Evolutionary conservation across 2,888 invertebrate genomes (phyloP), one percentile per base, ranked within the genome.

Genomic region (Nymphalis c-album): DNA sequence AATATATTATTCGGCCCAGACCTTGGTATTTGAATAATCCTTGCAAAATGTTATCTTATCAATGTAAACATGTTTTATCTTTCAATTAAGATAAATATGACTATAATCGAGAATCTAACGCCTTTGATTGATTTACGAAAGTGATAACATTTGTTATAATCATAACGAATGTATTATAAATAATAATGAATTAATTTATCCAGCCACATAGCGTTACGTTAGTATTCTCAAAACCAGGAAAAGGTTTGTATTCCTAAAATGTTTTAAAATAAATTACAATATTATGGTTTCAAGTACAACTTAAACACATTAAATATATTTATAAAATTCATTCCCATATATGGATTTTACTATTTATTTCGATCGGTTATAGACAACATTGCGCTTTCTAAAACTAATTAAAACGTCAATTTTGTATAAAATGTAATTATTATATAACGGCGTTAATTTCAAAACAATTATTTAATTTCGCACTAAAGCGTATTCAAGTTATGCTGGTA

Each of bases 11-110:
- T 62, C n/a, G 57, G 13, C 64, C 64, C 51, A 64, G 63, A 63
- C 73, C 72, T 72, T 71, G 70, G 60, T 59, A 71, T 68, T 71
- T 67, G 58, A 62, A 68, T 67, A 67, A 71, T 64, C 68, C 63
- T 75, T 67, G 75, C 71, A 45, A 76, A 69, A 64, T 71, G 63
- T 73, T 70, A 75, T 75, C 75, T 74, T 74, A 72, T 74, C 74
- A 48, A 18, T 63, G 53, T 65, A 69, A 64, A 68, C 63, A 67
- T 20, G 46, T 67, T 57, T 73, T 71, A 73, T 74, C 74, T 58
- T 26, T 16, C 67, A 63, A 73, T 73, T 73, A 73, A 64, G 71
- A 67, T 69, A 68, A 65, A 50, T 59, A 18, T 50, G 50, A 57
- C 45, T 55, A 60, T 48, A 65, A 68, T 68, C 45, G 58, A 53